These are phyloP conservation scores for Pissodes strobi DNA, from an alignment of 1,140 invertebrate species.

Conservation along the genomic window DNA sequence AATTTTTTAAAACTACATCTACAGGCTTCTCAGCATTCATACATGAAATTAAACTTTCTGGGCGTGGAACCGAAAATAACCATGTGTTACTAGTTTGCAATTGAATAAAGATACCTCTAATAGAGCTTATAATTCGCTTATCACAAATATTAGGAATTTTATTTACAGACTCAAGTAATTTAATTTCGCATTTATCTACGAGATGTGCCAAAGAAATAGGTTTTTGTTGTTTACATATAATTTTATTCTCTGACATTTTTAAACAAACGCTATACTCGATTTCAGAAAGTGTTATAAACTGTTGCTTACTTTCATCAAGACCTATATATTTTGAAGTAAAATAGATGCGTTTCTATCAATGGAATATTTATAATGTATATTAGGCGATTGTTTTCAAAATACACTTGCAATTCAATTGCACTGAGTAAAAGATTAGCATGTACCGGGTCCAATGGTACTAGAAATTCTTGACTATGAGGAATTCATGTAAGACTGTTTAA, in stretches of 20 bases:
- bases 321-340: neutral
- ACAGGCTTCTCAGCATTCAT: no score
- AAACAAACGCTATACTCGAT: neutral
- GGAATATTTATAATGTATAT: slow-evolving; percentile 4
- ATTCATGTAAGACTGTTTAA: no score
- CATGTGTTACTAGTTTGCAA: neutral
- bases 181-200: neutral
- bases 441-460: no score
- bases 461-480: no score
- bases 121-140: neutral
- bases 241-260: neutral
- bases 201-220: neutral
- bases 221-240: neutral
- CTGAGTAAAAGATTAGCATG: no score
- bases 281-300: neutral
- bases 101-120: neutral
- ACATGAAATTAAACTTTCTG: no score
- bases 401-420: no score
- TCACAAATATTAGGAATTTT: slow-evolving; percentile 5
- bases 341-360: neutral
- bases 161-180: neutral
- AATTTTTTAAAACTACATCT: no score
- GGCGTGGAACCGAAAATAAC: neutral
- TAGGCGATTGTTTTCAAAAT: no score
- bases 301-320: neutral